Conservation (phyloP, 2,113 vertebrate genomes). For the Addax nasomaculatus region DNA sequence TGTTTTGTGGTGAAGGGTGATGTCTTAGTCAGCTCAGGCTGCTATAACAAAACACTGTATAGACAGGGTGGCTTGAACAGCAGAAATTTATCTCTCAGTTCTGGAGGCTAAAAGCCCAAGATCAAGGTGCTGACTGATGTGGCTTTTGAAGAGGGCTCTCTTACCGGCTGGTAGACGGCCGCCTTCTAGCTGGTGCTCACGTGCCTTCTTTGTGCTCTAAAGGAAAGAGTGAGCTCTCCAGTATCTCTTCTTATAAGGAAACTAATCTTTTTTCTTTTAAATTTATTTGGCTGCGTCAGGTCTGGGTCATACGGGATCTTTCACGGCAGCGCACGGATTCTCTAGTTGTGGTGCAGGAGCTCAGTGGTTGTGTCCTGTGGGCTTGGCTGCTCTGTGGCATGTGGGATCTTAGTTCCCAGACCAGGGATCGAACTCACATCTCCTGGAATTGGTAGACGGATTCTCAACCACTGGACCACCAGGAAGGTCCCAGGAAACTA, state of each 20-base stretch:
- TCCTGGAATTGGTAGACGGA: neutral
- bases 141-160: neutral
- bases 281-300: neutral
- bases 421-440: neutral
- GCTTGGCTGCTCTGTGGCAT: neutral
- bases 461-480: neutral
- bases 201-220: neutral
- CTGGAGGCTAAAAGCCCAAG: neutral
- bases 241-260: neutral
- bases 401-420: neutral
- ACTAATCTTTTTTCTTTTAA: neutral
- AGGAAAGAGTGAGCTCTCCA: neutral
- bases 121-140: neutral
- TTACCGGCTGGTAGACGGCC: neutral
- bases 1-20: neutral
- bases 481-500: neutral
- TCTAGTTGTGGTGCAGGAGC: neutral
- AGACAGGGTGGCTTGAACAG: neutral
- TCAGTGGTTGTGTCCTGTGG: neutral
- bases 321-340: fast-evolving
- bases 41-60: neutral
- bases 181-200: neutral
- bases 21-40: neutral
- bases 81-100: neutral
- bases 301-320: neutral